These are phyloP conservation scores for Onychomys leucogaster DNA, from an alignment of 2,797 vertebrate genomes.

Conservation along the genomic window DNA sequence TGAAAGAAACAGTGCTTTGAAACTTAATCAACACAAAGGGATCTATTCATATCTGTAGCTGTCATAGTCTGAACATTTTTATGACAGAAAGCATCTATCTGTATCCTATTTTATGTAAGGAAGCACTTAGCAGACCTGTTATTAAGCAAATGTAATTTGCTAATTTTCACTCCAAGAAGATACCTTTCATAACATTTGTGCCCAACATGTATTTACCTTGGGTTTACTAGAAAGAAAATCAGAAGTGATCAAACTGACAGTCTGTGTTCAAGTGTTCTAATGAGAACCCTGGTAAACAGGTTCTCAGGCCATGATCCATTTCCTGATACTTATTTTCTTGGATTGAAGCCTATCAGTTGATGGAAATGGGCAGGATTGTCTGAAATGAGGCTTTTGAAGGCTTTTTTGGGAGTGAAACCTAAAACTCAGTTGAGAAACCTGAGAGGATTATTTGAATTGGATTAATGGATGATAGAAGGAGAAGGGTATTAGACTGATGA, in stretches of 20 bases:
- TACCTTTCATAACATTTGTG: neutral
- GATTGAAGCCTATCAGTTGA: slow-evolving; percentile 59
- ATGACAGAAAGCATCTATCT: slow-evolving; percentile 22
- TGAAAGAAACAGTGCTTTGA: slow-evolving; percentile 5
- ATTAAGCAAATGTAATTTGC: slow-evolving; percentile 51
- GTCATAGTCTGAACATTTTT: neutral
- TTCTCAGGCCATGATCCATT: slow-evolving; percentile 35
- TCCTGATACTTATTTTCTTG: slow-evolving; percentile 34
- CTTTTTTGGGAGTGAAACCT: slow-evolving; percentile 53
- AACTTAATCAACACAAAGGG: slow-evolving; percentile 6
- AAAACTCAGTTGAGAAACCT: slow-evolving; percentile 59
- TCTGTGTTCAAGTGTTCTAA: slow-evolving; percentile 56
- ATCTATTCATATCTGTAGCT: neutral
- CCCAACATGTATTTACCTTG: slow-evolving; percentile 44
- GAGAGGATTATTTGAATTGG: slow-evolving; percentile 55
- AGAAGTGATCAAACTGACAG: slow-evolving; percentile 47
- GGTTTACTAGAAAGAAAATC: slow-evolving; percentile 44
- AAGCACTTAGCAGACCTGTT: slow-evolving; percentile 28
- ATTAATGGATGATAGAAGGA: slow-evolving; percentile 29
- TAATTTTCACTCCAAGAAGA: slow-evolving; percentile 15
- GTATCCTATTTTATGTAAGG: neutral
- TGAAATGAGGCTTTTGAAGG: slow-evolving; percentile 57
- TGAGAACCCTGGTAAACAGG: slow-evolving; percentile 48
- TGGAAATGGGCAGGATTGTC: slow-evolving; percentile 25
- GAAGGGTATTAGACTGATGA: slow-evolving; percentile 42